Evolutionary conservation across 2,113 vertebrate species (phyloP), one percentile per base, ranked within the genome.

Genomic region (Apaloderma vittatum): DNA sequence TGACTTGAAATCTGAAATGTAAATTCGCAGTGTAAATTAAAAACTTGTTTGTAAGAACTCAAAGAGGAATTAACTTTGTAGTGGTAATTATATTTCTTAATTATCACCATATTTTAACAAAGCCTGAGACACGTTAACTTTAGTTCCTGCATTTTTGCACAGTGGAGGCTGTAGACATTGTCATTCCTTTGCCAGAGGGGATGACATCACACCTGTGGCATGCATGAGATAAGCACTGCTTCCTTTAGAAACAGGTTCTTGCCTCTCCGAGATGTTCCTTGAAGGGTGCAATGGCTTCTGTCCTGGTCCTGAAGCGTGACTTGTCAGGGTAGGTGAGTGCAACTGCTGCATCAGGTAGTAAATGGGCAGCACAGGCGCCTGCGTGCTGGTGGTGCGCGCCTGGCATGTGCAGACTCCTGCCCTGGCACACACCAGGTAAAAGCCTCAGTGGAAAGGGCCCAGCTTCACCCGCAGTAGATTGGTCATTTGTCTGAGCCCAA

Each of bases 21-120:
- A 94, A 93, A 97, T 85, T 94, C 96, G 96, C 72, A 58, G 29
- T 87, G 94, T 94, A 97, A 96, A 97, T 97, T 92, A 22, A 49
- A 97, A 97, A 88, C 58, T 94, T 91, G 91, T 81, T 95, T 94
- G 80, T 94, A 96, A 97, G 94, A 94, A 89, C 66, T 94, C 76
- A 82, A 92, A 95, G 86, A 95, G 78, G 83, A 91, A 88, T 93
- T 80, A 93, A 87, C 96, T 97, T 97, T 95, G 92, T 95, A 96
- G 95, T 88, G 82, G 75, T 94, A 94, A 91, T 93, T 89, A 65
- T 27, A 54, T 30, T 80, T 88, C 82, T 85, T 76, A 95, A 81
- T 78, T 90, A 89, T 84, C 88, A 72, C 72, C 49, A 45, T 78
- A 91, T 88, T 93, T 87, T 94, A 75, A 79, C 80, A 30, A 61